phyloP scores from a whole-genome alignment of 2,797 vertebrate species.

The Crypturellus tataupa region DNA sequence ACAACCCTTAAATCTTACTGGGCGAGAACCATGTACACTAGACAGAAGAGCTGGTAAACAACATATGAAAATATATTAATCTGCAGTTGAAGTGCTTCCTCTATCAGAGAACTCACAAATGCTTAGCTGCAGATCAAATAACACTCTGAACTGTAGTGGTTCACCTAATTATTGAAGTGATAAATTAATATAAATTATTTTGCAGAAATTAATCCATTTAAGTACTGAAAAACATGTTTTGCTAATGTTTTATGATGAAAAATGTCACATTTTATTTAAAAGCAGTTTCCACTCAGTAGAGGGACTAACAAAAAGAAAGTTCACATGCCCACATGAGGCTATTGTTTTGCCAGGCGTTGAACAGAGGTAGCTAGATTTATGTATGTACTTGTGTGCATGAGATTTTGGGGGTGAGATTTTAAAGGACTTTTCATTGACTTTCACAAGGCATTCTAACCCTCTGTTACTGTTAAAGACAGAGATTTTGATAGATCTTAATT shows the following conservation, averaged over 20 bases:
- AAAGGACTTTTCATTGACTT: not conserved
- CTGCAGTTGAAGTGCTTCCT: not conserved
- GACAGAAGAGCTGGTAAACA: not conserved
- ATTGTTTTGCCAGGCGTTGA: not conserved
- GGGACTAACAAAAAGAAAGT: not conserved
- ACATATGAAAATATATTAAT: not conserved
- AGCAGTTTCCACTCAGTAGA: not conserved
- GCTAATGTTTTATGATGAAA: not conserved
- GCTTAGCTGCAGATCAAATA: not conserved
- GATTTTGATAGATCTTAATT: not conserved
- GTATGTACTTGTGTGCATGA: rapidly evolving
- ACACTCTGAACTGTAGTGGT: not conserved
- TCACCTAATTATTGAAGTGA: not conserved
- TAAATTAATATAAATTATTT: not conserved
- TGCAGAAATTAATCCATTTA: not conserved
- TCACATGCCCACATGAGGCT: not conserved
- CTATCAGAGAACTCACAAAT: not conserved
- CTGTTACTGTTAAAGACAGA: not conserved
- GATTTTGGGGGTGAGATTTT: not conserved
- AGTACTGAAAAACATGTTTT: not conserved
- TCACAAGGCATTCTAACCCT: not conserved
- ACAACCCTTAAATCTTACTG: not conserved
- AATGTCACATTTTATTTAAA: not conserved
- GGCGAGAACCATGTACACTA: not conserved
- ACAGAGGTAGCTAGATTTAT: not conserved